These are phyloP conservation scores for Drosophila austrosaltans DNA, from an alignment of 2,888 invertebrate species.

Conservation along the genomic window DNA sequence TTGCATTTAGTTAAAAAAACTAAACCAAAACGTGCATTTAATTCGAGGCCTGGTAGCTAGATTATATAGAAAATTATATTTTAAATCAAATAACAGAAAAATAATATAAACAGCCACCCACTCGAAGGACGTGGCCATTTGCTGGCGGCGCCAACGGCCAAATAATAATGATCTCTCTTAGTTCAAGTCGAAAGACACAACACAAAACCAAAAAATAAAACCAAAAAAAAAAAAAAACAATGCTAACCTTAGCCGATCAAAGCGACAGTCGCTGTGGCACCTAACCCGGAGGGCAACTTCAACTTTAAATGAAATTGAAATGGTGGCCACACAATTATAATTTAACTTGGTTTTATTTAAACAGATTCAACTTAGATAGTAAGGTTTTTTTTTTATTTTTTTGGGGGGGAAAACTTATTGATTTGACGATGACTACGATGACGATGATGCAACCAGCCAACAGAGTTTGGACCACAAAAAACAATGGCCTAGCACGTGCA, in stretches of 20 bases:
- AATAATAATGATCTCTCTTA: constrained; percentile 73
- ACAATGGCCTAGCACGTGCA: constrained; percentile 74
- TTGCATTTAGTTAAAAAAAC: background rate
- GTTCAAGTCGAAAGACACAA: constrained; percentile 47
- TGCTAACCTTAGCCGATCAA: constrained; percentile 59
- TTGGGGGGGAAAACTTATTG: constrained; percentile 45
- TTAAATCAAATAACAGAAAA: constrained; percentile 74
- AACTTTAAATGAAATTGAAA: constrained; percentile 72
- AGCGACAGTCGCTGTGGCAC: constrained; percentile 54
- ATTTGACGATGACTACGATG: constrained; percentile 21
- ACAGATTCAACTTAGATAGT: constrained; percentile 30
- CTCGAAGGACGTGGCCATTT: constrained; percentile 72
- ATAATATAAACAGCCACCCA: constrained; percentile 61
- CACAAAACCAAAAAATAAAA: constrained; percentile 27
- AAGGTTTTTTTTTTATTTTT: constrained; percentile 28
- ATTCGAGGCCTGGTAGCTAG: constrained; percentile 66
- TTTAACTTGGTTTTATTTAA: constrained; percentile 32
- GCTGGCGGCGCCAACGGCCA: constrained; percentile 72
- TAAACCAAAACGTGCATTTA: constrained; percentile 71
- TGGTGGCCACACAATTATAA: constrained; percentile 72
- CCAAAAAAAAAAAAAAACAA: constrained; percentile 49
- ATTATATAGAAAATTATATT: constrained; percentile 78
- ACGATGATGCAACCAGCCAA: constrained; percentile 54
- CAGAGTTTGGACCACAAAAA: constrained; percentile 39
- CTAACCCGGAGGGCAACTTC: constrained; percentile 68